Base-by-base conservation (phyloP, 2,797 vertebrate species). In the Naso thynnoides region DNA sequence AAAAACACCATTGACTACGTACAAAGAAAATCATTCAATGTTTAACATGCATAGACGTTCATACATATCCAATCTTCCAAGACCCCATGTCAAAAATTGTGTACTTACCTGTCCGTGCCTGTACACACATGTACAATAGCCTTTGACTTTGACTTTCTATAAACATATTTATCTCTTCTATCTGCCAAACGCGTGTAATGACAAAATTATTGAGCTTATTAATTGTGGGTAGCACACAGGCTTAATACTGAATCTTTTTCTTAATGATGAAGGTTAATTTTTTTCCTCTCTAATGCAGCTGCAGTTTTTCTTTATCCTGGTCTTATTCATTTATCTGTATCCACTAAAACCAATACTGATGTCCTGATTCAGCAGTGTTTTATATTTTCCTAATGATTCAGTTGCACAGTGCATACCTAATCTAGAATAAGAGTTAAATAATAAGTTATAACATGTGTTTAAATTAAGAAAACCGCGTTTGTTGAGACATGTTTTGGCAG, bases 331-430 rank as follows among this genome's bases (percentile, higher is more conserved):
- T 59, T 49, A 31, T 64, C 21, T 31, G 16, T 50, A 8, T 65
- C 33, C 14, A 21, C 16, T 24, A 47, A 23, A 21, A 44, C 3
- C 0, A 6, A 55, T 5, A 56, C 26, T 39, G 3, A 45, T 36
- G 52, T 39, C 54, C 48, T 61, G 10, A 66, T 33, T 70, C 39
- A 56, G 45, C 49, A 66, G 45, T 48, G 23, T 49, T 49, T 52
- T 68, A 57, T 41, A 33, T 53, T 70, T 50, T 56, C 15, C 9
- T 38, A 44, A 61, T 47, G 15, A 48, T 23, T 24, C 4, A 60
- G 18, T 26, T 42, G 13, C 48, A 44, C 39, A n/a, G 19, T 27
- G 4, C 5, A 23, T 9, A 24, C 31, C 31, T 19, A 15, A 45
- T 23, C 19, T 6, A 33, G 64, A 73, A 44, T 52, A 58, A 42